These are phyloP conservation scores for Microcebus tavaratra DNA, from an alignment of 2,113 vertebrate genomes.

Conservation along the genomic window DNA sequence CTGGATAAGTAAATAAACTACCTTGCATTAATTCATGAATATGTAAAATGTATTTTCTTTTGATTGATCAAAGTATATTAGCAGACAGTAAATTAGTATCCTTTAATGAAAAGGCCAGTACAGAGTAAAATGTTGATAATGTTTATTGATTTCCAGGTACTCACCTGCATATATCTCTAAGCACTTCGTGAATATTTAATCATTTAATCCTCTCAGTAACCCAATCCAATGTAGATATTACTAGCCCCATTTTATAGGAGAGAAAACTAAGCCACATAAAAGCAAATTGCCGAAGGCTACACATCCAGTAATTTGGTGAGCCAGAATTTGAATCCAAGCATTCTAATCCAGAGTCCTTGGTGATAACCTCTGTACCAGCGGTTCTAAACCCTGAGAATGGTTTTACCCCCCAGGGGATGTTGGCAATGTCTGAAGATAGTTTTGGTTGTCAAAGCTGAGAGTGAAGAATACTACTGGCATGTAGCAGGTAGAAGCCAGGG, in stretches of 20 bases:
- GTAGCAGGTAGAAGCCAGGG: neutral
- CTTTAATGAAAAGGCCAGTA: conserved; percentile 39
- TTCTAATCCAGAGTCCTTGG: neutral
- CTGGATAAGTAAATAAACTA: conserved; percentile 49
- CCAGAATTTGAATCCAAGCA: conserved; percentile 3
- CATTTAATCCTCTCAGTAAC: neutral
- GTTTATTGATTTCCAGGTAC: neutral
- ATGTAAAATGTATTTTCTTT: conserved; percentile 42
- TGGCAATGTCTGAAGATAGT: neutral
- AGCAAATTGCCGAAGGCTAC: neutral
- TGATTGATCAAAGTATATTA: neutral
- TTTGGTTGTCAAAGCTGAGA: neutral
- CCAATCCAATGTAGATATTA: neutral
- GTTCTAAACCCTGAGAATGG: neutral
- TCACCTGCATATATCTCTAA: neutral
- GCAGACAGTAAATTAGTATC: conserved; percentile 29
- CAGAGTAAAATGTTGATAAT: conserved; percentile 29
- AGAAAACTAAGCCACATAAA: conserved; percentile 27
- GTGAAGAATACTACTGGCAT: neutral
- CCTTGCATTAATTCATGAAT: conserved; percentile 43
- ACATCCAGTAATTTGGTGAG: neutral
- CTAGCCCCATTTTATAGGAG: neutral
- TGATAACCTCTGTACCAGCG: neutral
- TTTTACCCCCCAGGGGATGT: neutral
- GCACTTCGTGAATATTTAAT: neutral